These are phyloP conservation scores for Chascanopsetta lugubris DNA, from an alignment of 2,113 vertebrate genomes.

Conservation along the genomic window DNA sequence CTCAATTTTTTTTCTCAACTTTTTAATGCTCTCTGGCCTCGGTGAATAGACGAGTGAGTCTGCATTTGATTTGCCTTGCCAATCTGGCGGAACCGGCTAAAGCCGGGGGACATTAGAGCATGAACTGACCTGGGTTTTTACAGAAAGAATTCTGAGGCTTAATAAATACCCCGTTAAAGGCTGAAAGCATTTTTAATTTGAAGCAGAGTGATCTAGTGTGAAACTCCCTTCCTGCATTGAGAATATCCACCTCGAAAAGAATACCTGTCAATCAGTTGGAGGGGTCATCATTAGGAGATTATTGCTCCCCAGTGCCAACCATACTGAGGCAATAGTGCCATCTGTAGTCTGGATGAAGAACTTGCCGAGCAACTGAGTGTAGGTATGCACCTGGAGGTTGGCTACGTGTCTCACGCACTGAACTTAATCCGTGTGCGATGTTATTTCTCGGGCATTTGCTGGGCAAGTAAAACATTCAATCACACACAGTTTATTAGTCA, in stretches of 20 bases:
- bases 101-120: slow-evolving; percentile 57
- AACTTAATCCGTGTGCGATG: slow-evolving; percentile 13
- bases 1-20: slow-evolving; percentile 44
- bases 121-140: slow-evolving; percentile 70
- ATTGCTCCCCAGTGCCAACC: slow-evolving; percentile 13
- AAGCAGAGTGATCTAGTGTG: slow-evolving; percentile 32
- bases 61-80: slow-evolving; percentile 75
- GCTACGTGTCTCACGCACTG: neutral
- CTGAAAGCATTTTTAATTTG: slow-evolving; percentile 59
- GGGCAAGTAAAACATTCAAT: slow-evolving; percentile 16
- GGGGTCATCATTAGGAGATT: slow-evolving; percentile 45
- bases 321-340: slow-evolving; percentile 79
- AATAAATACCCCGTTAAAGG: slow-evolving; percentile 56
- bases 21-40: slow-evolving; percentile 62
- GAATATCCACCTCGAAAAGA: slow-evolving; percentile 61
- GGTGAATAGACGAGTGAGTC: slow-evolving; percentile 71
- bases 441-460: slow-evolving; percentile 26
- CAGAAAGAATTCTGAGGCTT: slow-evolving; percentile 55
- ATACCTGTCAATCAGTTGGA: slow-evolving; percentile 69
- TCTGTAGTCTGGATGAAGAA: slow-evolving; percentile 78
- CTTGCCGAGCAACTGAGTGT: slow-evolving; percentile 35
- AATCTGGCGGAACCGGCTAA: slow-evolving; percentile 69
- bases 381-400: slow-evolving; percentile 15
- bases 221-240: slow-evolving; percentile 49
- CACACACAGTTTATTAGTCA: slow-evolving; percentile 28